Evolutionary conservation across 92 coral and sea anemone genomes (phyloP).

Genomic region (Epizoanthus ramosus): DNA sequence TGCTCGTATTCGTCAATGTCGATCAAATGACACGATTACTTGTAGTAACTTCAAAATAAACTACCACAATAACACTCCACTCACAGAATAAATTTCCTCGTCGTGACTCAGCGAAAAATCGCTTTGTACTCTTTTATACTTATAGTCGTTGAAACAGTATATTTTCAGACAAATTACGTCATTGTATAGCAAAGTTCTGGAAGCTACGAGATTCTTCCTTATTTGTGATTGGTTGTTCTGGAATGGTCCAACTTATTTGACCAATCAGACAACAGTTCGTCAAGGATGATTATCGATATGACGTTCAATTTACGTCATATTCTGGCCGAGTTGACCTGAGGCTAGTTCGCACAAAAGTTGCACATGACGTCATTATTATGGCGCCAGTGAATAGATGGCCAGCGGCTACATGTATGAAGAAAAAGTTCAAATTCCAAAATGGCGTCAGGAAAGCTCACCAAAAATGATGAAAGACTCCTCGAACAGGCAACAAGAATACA

Average conservation of each 20-base stretch:
- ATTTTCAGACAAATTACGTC: conserved; percentile 47
- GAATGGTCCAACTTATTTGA: not conserved
- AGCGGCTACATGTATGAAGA: conserved; percentile 50
- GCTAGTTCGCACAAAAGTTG: not conserved
- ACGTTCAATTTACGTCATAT: conserved; percentile 28
- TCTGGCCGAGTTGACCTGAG: not conserved
- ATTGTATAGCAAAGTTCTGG: not conserved
- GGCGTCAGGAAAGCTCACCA: conserved; percentile 58
- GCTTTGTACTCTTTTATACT: too few species aligned
- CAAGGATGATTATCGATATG: not conserved
- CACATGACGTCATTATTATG: not conserved
- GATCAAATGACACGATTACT: conserved; percentile 9
- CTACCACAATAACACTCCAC: not conserved
- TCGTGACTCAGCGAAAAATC: conserved; percentile 79
- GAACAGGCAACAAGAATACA: conserved; percentile 54
- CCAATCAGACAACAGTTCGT: not conserved
- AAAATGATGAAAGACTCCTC: conserved; percentile 58
- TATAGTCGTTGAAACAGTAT: too few species aligned
- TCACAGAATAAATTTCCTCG: not conserved
- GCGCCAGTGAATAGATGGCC: conserved; percentile 44
- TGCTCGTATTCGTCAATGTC: not conserved
- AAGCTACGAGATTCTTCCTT: conserved; percentile 33
- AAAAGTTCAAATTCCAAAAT: conserved; percentile 51
- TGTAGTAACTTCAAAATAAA: not conserved
- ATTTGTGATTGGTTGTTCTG: conserved; percentile 19